A percentile compares a stretch with the other conserved stretches of the same genome.
These are phyloP conservation scores for Sanderia malayensis DNA, from an alignment of 30 jellyfish, hydroid and myxozoan genomes.

Conservation along the genomic window DNA sequence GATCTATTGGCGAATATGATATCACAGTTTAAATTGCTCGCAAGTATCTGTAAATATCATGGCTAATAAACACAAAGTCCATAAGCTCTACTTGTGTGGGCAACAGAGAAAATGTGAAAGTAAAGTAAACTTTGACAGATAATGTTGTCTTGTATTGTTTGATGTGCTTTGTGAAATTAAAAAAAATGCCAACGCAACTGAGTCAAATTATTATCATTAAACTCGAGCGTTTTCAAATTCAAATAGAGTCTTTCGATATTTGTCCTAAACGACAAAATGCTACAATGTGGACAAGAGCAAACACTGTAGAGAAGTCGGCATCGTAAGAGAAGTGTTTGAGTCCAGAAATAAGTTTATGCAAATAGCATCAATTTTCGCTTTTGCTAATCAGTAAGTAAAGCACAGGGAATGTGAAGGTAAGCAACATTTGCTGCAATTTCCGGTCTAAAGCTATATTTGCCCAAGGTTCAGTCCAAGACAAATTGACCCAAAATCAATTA, in stretches of 20 bases:
- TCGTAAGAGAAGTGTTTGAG: too few species aligned
- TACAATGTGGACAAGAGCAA: too few species aligned
- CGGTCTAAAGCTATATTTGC: not conserved
- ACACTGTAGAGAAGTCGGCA: too few species aligned
- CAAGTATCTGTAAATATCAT: conserved; percentile 45
- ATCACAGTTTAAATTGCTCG: conserved; percentile 22
- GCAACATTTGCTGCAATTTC: not conserved
- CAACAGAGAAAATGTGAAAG: conserved; percentile 19
- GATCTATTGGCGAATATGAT: conserved; percentile 37
- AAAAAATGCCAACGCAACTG: not conserved
- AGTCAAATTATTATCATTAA: conserved; percentile 26
- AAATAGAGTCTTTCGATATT: conserved; percentile 24
- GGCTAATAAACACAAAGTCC: conserved; percentile 28
- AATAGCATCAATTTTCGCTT: not conserved
- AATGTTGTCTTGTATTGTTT: conserved; percentile 27
- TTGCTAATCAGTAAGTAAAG: not conserved
- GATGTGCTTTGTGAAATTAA: conserved; percentile 4
- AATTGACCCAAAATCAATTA: not conserved
- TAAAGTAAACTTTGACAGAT: not conserved
- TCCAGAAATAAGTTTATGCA: too few species aligned
- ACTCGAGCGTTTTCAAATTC: conserved; percentile 27
- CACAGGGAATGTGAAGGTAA: not conserved
- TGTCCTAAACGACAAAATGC: too few species aligned
- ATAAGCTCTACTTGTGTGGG: conserved; percentile 72
- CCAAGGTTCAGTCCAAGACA: not conserved